Evolutionary conservation across 2,113 vertebrate genomes (phyloP).

Genomic region (Thalassoma bifasciatum): DNA sequence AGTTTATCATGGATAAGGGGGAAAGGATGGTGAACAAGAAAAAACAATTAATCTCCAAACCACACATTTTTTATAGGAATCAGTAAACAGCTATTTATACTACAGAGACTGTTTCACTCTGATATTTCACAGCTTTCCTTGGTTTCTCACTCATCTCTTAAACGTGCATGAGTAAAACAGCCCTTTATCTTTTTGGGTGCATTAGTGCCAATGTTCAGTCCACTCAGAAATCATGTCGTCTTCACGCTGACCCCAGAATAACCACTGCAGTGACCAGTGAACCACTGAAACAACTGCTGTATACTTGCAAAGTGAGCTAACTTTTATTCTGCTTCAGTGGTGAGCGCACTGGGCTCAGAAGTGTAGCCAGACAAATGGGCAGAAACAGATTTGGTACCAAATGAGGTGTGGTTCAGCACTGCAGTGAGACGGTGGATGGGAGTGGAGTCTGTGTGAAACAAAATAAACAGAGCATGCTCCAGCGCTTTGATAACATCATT

Average conservation of each 20-base stretch:
- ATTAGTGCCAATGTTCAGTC: no score
- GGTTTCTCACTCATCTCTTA: slow-evolving; percentile 6
- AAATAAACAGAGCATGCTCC: slow-evolving; percentile 56
- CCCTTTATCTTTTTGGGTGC: neutral
- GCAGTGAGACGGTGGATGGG: slow-evolving; percentile 20
- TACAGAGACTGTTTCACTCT: neutral
- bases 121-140: slow-evolving; percentile 2
- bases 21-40: no score
- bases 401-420: slow-evolving; percentile 62
- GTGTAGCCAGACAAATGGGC: slow-evolving; percentile 39
- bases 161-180: slow-evolving; percentile 33
- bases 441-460: slow-evolving; percentile 42
- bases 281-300: slow-evolving; percentile 3
- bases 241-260: slow-evolving; percentile 44
- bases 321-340: slow-evolving; percentile 31
- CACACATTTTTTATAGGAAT: no score
- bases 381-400: slow-evolving; percentile 57
- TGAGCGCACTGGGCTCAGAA: slow-evolving; percentile 20
- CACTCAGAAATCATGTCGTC: slow-evolving; percentile 13
- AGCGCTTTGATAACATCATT: slow-evolving; percentile 42
- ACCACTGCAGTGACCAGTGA: slow-evolving; percentile 27
- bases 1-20: no score
- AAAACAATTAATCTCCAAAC: no score
- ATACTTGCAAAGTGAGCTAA: slow-evolving; percentile 18
- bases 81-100: neutral